These are phyloP conservation scores for Beaufortia kweichowensis DNA, from an alignment of 2,113 vertebrate species.

Conservation along the genomic window DNA sequence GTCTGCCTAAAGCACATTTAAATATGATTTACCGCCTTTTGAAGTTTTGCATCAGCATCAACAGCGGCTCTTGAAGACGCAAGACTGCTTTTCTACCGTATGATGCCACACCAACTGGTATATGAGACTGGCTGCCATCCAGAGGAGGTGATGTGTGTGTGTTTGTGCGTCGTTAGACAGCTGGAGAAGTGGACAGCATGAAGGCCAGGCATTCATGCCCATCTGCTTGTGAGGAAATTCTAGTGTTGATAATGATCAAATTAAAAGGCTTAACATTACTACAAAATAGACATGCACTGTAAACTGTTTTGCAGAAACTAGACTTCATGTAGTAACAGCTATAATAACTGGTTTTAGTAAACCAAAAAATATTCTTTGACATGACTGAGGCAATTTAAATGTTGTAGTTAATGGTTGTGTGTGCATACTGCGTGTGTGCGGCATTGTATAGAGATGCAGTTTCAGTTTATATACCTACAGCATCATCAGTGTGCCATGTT, in stretches of 20 bases:
- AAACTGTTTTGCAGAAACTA: not conserved
- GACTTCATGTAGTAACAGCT: not conserved
- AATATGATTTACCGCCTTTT: slow-evolving; percentile 48
- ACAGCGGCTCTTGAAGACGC: slow-evolving; percentile 54
- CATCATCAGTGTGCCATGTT: slow-evolving; percentile 45
- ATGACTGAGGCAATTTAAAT: not conserved
- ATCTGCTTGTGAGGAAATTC: slow-evolving; percentile 48
- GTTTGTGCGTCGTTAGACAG: slow-evolving; percentile 47
- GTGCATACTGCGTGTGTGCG: slow-evolving; percentile 15
- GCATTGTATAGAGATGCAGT: slow-evolving; percentile 16
- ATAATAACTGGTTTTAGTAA: not conserved
- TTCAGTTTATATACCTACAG: slow-evolving; percentile 35
- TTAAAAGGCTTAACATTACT: not conserved
- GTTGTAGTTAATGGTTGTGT: not conserved
- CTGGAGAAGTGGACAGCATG: slow-evolving; percentile 55
- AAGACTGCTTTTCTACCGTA: slow-evolving; percentile 52
- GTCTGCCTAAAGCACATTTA: slow-evolving; percentile 30
- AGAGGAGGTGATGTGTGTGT: slow-evolving; percentile 46
- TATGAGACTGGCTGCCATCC: slow-evolving; percentile 51
- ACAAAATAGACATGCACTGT: not conserved
- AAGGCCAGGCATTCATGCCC: slow-evolving; percentile 53
- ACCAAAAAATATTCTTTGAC: not conserved
- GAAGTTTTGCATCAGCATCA: slow-evolving; percentile 53
- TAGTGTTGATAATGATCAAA: slow-evolving; percentile 39
- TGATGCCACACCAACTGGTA: slow-evolving; percentile 55